Percentiles rank a stretch among this genome's conserved stretches.
Evolutionary conservation across 2,113 vertebrate genomes (phyloP).

Genomic region (Mormoops blainvillei): DNA sequence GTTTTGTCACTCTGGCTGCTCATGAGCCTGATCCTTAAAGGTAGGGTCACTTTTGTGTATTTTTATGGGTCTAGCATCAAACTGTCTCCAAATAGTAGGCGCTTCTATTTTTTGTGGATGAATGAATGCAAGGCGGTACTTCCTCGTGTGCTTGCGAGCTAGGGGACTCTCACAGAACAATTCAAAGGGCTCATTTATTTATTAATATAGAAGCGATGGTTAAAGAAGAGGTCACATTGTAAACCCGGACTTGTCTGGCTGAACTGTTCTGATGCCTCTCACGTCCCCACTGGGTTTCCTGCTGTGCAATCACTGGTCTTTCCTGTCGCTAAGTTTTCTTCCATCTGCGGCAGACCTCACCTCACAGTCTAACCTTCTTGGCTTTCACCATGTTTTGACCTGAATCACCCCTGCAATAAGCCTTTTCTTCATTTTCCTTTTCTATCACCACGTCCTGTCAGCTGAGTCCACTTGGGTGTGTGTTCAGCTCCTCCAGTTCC

Average conservation of each 20-base stretch:
- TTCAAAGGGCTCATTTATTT: background rate
- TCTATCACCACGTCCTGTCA: background rate
- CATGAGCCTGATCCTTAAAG: background rate
- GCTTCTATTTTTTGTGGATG: background rate
- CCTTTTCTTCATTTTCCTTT: background rate
- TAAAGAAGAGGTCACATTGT: background rate
- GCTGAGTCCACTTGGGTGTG: background rate
- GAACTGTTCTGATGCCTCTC: background rate
- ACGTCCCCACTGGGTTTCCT: background rate
- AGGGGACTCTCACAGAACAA: background rate
- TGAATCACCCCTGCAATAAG: background rate
- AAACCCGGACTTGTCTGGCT: background rate
- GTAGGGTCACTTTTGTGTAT: background rate
- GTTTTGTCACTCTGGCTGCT: background rate
- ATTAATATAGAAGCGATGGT: background rate
- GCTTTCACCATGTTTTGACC: background rate
- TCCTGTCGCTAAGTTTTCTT: background rate
- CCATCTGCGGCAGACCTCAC: background rate
- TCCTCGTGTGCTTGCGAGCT: background rate
- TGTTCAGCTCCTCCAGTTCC: background rate
- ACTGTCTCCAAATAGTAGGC: background rate
- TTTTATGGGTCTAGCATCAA: background rate
- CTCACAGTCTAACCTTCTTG: background rate
- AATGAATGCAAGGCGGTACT: background rate
- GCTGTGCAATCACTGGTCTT: background rate